These are phyloP conservation scores for Cryptocephalus moraei DNA, from an alignment of 2,888 invertebrate genomes.

Conservation along the genomic window DNA sequence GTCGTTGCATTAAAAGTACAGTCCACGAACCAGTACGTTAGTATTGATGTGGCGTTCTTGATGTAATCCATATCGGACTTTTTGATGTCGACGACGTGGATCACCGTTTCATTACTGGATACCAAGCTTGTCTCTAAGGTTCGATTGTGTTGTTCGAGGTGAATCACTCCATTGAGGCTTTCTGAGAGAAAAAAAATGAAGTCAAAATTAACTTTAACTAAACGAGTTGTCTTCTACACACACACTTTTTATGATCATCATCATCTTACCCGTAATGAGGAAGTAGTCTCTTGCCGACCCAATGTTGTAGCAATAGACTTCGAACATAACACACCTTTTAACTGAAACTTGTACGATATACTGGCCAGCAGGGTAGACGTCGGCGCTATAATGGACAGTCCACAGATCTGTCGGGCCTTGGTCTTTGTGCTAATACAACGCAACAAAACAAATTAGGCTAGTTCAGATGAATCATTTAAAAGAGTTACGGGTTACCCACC, in stretches of 20 bases:
- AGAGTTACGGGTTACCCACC: slow-evolving; percentile 36
- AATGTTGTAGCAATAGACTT: slow-evolving; percentile 35
- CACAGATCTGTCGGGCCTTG: slow-evolving; percentile 48
- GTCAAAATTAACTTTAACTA: too few relatives aligned
- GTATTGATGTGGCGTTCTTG: slow-evolving; percentile 43
- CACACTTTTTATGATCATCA: neutral
- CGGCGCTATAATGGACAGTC: slow-evolving; percentile 48
- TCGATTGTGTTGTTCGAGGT: slow-evolving; percentile 51
- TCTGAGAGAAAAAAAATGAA: slow-evolving; percentile 38
- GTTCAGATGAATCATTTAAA: slow-evolving; percentile 1
- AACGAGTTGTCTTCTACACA: neutral
- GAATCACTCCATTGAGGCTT: slow-evolving; percentile 56
- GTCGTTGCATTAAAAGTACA: slow-evolving; percentile 59
- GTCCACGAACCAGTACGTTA: slow-evolving; percentile 72
- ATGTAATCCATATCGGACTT: slow-evolving; percentile 53
- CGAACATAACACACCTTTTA: slow-evolving; percentile 26
- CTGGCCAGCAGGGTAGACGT: slow-evolving; percentile 44
- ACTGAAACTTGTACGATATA: slow-evolving; percentile 50
- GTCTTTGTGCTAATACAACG: slow-evolving; percentile 35
- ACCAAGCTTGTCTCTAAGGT: slow-evolving; percentile 49
- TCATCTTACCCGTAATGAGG: slow-evolving; percentile 39
- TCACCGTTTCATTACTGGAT: slow-evolving; percentile 49
- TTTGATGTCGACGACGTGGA: slow-evolving; percentile 48
- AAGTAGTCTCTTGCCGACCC: slow-evolving; percentile 37
- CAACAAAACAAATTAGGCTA: neutral